Evolutionary conservation across 2,113 vertebrate species (phyloP), one percentile per base, ranked within the genome.

Genomic region (Anthoscopus minutus): DNA sequence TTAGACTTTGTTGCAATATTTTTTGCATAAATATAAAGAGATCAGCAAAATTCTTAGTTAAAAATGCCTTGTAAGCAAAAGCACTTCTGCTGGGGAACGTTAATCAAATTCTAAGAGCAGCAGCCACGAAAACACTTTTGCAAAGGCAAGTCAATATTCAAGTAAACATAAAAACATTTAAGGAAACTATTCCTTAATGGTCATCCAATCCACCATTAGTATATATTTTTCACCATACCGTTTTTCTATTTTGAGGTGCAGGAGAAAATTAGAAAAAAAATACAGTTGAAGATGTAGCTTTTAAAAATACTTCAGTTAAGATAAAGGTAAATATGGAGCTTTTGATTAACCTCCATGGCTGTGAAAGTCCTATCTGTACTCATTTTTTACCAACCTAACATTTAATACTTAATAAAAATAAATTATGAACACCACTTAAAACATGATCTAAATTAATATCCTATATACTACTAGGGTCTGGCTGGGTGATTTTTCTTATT

Each of bases 21-120:
- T 86, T 93, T 92, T 80, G 6, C n/a, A 81, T 73, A 89, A 72
- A 57, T 81, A 71, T 64, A 64, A 90, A 83, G 56, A 44, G 22
- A 82, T 95, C 47, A 94, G 66, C 58, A 93, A 91, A 80, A 87
- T 81, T 92, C 57, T 81, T 70, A 37, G n/a, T 53, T 58, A 64
- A 93, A 96, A 93, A 92, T 47, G 58, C 22, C 30, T 56, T 3
- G 13, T 44, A 95, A 96, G 67, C 28, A 56, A 47, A 95, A 82
- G 9, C 13, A 64, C 15, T 79, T 37, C 5, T 58, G 20, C 40
- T 81, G 44, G 66, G 38, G 61, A 93, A 85, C 80, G 58, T 13
- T 92, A 92, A 94, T 93, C 50, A 93, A 74, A 61, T 77, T 86
- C 72, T 70, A 77, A 71, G 28, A 79, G 38, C n/a, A 88, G 50